Evolutionary conservation across 2,888 invertebrate genomes (phyloP), one percentile per base, ranked within the genome.

Genomic region (Chymomyza procnemis): DNA sequence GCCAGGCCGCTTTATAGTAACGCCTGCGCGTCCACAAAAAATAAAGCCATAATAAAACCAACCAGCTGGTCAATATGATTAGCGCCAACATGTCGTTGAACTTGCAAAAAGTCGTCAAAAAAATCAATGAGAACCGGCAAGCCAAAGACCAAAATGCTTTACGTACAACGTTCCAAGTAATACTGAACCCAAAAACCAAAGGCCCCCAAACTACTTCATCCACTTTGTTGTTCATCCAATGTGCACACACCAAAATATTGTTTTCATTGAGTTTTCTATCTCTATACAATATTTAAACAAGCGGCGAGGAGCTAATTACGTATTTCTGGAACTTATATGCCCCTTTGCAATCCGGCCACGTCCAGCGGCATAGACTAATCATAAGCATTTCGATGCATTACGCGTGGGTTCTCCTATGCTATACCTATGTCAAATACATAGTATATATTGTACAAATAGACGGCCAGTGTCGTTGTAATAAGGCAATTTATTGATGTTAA

Each of bases 1-100:
- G 82, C 80, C 80, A 88, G 18, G 88, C 89, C 0, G 78, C 82
- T 61, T 69, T 80, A 41, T 90, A 90, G 50, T 78, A 90, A 21
- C 80, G 80, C 6, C 90, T 75, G 4, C 90, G 83, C 12, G 83
- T 85, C 90, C 90, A 90, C 19, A 90, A 65, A 70, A 85, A 88
- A 66, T 88, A 88, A 4, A 84, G 18, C 79, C 86, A 88, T 18
- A 86, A 21, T 26, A 80, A 8, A 3, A 78, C 18, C 60, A 78
- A 64, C 75, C 78, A 76, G 64, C 75, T 71, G 58, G 48, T 26
- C 52, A 89, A 66, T 50, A 85, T 59, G 18, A 79, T 76, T 60
- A 79, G 69, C 64, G 60, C 69, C 68, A 87, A 67, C 87, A 87
- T 86, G 71, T 83, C 84, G 80, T 72, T 80, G 71, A 83, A 75